Evolutionary conservation across 53 echinoderm and acorn worm genomes (phyloP).

Genomic region (Holothuria scabra): DNA sequence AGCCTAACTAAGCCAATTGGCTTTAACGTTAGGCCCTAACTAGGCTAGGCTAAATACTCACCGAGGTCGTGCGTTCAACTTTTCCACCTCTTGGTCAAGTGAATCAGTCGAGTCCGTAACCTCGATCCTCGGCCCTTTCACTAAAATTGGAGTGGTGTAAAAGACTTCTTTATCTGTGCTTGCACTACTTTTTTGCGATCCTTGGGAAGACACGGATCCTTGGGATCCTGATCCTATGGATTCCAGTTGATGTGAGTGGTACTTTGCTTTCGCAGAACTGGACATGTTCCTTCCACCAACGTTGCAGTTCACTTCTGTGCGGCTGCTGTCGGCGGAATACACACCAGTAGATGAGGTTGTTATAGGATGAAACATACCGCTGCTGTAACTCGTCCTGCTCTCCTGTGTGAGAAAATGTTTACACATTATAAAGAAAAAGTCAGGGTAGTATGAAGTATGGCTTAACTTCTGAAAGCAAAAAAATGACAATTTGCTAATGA

Average conservation of each 20-base stretch:
- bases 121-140: constrained; percentile 86
- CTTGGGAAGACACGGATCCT: constrained; percentile 45
- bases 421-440: no score
- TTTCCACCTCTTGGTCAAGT: constrained; percentile 89
- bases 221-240: constrained; percentile 46
- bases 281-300: not conserved
- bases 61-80: constrained; percentile 71
- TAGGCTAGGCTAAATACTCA: constrained; percentile 45
- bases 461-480: no score
- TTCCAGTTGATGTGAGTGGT: constrained; percentile 36
- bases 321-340: constrained; percentile 24
- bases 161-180: constrained; percentile 50
- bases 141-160: constrained; percentile 70
- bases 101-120: constrained; percentile 94
- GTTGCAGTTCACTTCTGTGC: not conserved
- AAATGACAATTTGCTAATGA: no score
- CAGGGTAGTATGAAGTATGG: no score
- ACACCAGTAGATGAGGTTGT: constrained; percentile 42
- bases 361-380: constrained; percentile 86
- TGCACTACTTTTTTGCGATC: constrained; percentile 52
- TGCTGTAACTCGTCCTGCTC: constrained; percentile 66
- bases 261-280: not conserved
- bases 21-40: no score
- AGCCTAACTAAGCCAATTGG: no score
- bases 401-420: constrained; percentile 59